Base-by-base conservation (phyloP, 2,888 invertebrate species). In the Drosophila pullipes region DNA sequence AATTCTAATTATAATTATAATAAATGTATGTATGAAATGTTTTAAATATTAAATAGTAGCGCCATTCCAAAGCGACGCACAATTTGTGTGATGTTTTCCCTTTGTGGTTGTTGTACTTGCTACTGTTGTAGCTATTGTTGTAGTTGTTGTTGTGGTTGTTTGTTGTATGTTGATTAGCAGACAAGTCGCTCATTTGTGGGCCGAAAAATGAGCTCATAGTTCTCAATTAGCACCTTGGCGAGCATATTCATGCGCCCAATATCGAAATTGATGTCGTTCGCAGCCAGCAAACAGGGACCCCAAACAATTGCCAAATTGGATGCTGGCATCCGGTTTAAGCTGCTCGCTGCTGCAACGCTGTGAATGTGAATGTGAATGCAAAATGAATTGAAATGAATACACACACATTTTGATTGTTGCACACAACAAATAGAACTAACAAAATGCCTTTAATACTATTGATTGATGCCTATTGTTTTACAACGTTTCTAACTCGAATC, bases 221-320 rank as follows among this genome's bases (percentile, higher is more conserved):
- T 92, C 83, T 94, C 93, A 74, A 94, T 93, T 64, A 94, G 83
- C 62, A 93, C 83, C 85, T 93, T 93, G 64, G 93, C 93, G 79
- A 94, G 70, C 64, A 92, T 93, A 74, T 94, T 94, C 91, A 93
- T 93, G 52, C 93, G 92, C 0, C 91, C 93, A 61, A 94, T 92
- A 62, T 93, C 93, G 62, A 92, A 91, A 47, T 88, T 87, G 30
- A 91, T 91, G 39, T 91, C 91, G 55, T 92, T 93, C 35, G 90
- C 90, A 9, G 93, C 91, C 63, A 93, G 79, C 54, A 93, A 80
- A 49, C 93, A 93, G 6, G 94, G 93, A 10, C 94, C 94, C 93
- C 94, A 93, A 25, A 94, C 93, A 59, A 94, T 94, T 49, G 94
- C 93, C 81, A 94, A 68, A 81, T 94, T 94, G n/a, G 93, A 92